Evolutionary conservation across 2,888 invertebrate genomes (phyloP).

Genomic region (Epistrophella euchroma): DNA sequence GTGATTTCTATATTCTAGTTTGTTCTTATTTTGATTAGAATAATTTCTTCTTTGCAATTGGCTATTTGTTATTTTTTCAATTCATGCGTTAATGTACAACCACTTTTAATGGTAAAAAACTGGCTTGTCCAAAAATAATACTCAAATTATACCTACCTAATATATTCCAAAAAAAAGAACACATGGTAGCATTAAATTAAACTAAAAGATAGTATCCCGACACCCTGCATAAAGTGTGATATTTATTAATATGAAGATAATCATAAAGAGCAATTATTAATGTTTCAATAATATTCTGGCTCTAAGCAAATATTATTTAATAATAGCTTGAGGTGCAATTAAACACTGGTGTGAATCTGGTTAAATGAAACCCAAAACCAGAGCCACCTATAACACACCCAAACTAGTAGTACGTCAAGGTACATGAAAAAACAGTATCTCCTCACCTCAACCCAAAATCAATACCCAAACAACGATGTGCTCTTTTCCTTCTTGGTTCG

Average conservation of each 20-base stretch:
- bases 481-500: slow-evolving; percentile 7
- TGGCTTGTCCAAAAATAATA: too few relatives aligned
- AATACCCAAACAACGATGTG: slow-evolving; percentile 38
- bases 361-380: slow-evolving; percentile 25
- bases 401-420: slow-evolving; percentile 16
- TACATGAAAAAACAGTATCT: slow-evolving; percentile 7
- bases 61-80: too few relatives aligned
- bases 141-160: too few relatives aligned
- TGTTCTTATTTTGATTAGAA: too few relatives aligned
- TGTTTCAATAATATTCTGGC: slow-evolving; percentile 4
- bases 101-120: too few relatives aligned
- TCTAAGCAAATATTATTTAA: slow-evolving; percentile 39
- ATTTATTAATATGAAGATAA: neutral
- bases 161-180: too few relatives aligned
- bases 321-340: slow-evolving; percentile 49
- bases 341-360: slow-evolving; percentile 55
- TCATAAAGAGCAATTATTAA: slow-evolving; percentile 10
- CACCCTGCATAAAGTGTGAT: neutral
- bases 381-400: slow-evolving; percentile 14
- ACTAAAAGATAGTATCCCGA: too few relatives aligned
- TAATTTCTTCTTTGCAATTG: too few relatives aligned
- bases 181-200: too few relatives aligned
- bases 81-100: too few relatives aligned
- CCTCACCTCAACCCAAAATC: slow-evolving; percentile 42
- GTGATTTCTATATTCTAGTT: too few relatives aligned